Evolutionary conservation across 2,797 vertebrate genomes (phyloP).

Genomic region (Argya squamiceps): DNA sequence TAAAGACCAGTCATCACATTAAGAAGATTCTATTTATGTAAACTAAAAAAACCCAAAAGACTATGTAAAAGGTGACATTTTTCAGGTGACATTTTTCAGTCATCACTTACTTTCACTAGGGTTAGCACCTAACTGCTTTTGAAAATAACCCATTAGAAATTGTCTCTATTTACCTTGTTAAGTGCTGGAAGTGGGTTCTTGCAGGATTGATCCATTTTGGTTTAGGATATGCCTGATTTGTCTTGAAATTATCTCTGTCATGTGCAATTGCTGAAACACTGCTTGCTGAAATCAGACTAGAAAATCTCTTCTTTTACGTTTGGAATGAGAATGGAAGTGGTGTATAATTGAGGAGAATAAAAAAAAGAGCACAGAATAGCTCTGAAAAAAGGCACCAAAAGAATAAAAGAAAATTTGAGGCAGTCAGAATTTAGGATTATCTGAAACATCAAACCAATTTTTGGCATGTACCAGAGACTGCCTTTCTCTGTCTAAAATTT

Average conservation of each 20-base stretch:
- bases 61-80: neutral
- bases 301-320: neutral
- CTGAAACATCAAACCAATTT: conserved; percentile 2
- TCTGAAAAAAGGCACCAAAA: neutral
- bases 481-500: neutral
- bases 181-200: neutral
- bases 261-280: neutral
- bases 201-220: neutral
- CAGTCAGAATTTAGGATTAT: neutral
- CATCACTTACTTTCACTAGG: neutral
- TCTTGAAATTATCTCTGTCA: neutral
- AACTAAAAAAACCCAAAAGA: neutral
- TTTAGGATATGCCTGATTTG: neutral
- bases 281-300: neutral
- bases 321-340: neutral
- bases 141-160: neutral
- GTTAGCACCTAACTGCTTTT: neutral
- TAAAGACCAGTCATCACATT: neutral
- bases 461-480: neutral
- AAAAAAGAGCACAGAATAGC: neutral
- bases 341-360: neutral
- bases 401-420: neutral
- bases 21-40: neutral
- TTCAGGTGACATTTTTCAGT: neutral
- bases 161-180: neutral